Evolutionary conservation across 2,888 invertebrate genomes (phyloP), one percentile per base, ranked within the genome.

Genomic region (Trissoscelio sp.): DNA sequence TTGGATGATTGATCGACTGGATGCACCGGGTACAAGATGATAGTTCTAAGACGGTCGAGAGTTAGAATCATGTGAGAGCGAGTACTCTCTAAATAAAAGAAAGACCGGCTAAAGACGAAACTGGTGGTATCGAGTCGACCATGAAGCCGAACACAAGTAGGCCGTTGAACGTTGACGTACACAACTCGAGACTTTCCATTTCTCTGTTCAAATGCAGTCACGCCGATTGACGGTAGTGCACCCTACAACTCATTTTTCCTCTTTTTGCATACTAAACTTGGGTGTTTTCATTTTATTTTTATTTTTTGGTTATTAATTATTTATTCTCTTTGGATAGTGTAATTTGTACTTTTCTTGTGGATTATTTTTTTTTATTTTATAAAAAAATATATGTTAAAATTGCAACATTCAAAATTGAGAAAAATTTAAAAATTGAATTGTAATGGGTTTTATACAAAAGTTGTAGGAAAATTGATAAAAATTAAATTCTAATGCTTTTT

Each of bases 101-200:
- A 82, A 82, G 75, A 77, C 82, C 79, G 67, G 73, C 82, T 64
- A 80, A 80, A 81, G 81, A 77, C 79, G 79, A 82, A 82, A 73
- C 79, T 77, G 77, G 79, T 67, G 75, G 81, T 72, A 78, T 78
- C 67, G 77, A 81, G 77, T 75, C 81, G 81, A 75, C 72, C 74
- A 77, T 81, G 81, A 74, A 80, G 79, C 55, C 55, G 72, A 72
- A 81, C 72, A 69, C 77, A 77, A 81, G 81, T 81, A 77, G 81
- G 81, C 81, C 81, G 81, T 81, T 81, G 81, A 81, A 81, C 77
- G 81, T 75, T 75, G 79, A 72, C 79, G 75, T 75, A 81, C 67
- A 67, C 80, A 66, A 80, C 66, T 57, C 74, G 66, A 77, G 80
- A 75, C 81, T 81, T 81, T 81, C 81, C 81, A 81, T 81, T 81